Conservation (phyloP, 1,140 invertebrate species). For the Microplitis mediator region DNA sequence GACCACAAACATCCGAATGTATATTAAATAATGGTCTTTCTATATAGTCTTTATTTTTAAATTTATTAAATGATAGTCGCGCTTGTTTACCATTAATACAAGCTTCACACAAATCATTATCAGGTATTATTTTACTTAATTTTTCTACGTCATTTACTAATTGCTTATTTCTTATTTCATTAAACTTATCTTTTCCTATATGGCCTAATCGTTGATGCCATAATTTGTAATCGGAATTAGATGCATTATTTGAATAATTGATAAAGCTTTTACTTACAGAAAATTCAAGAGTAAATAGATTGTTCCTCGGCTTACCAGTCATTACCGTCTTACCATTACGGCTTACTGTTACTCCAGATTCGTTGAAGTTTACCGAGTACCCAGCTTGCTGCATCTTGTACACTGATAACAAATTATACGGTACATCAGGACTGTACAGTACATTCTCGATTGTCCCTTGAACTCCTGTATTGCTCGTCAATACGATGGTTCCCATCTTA, state of each 20-base stretch:
- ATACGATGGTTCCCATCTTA: constrained; percentile 35
- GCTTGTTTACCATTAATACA: constrained; percentile 59
- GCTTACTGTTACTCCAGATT: constrained; percentile 35
- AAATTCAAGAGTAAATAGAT: constrained; percentile 34
- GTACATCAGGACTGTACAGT: constrained; percentile 35
- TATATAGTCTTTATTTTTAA: neutral
- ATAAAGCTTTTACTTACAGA: constrained; percentile 19
- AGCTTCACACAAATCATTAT: constrained; percentile 52
- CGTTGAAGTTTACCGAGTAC: constrained; percentile 38
- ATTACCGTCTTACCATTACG: constrained; percentile 31
- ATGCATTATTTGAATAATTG: constrained; percentile 27
- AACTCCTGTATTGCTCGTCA: constrained; percentile 29
- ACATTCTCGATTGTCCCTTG: constrained; percentile 37
- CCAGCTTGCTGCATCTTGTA: constrained; percentile 42
- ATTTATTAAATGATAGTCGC: constrained; percentile 38
- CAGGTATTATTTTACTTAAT: neutral
- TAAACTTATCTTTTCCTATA: constrained; percentile 48
- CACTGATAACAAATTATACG: constrained; percentile 46
- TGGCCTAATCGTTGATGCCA: constrained; percentile 53
- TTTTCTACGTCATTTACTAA: constrained; percentile 41
- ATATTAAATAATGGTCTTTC: neutral
- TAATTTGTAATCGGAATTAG: constrained; percentile 42
- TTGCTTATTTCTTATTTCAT: constrained; percentile 44
- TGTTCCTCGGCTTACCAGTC: constrained; percentile 42
- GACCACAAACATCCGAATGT: no score